phyloP scores from a whole-genome alignment of 1,140 invertebrate genomes.

The Camponotus floridanus region DNA sequence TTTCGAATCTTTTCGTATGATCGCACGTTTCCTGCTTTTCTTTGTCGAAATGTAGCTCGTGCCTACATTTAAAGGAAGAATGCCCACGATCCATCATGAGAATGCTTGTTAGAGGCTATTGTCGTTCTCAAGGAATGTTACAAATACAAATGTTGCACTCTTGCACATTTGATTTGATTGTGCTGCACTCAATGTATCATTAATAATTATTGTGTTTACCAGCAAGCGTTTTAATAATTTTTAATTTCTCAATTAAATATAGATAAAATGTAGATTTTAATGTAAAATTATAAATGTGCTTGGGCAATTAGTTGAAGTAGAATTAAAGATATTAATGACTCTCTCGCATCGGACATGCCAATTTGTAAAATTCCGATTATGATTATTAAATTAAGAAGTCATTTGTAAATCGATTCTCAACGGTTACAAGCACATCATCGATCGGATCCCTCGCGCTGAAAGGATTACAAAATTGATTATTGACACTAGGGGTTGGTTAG shows the following conservation, averaged over 20 bases:
- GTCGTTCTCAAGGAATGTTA: constrained; percentile 37
- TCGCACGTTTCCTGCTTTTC: constrained; percentile 30
- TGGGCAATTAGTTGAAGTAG: background rate
- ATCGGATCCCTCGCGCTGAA: constrained; percentile 73
- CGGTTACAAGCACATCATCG: constrained; percentile 82
- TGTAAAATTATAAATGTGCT: background rate
- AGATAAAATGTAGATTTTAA: background rate
- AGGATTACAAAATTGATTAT: constrained; percentile 83
- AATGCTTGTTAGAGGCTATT: constrained; percentile 74
- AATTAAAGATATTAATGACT: background rate
- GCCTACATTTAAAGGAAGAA: constrained; percentile 62
- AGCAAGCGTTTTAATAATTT: background rate
- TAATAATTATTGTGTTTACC: background rate
- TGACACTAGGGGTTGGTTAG: constrained; percentile 79
- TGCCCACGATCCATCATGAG: constrained; percentile 75
- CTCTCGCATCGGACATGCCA: background rate
- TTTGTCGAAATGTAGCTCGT: constrained; percentile 67
- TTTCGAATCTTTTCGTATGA: constrained; percentile 38
- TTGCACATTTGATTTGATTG: background rate
- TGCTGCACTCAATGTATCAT: background rate
- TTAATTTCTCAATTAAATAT: background rate
- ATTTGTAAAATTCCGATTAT: background rate
- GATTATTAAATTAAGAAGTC: constrained; percentile 81
- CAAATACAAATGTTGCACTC: background rate
- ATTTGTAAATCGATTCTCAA: constrained; percentile 81